These are phyloP conservation scores for Chiloscyllium punctatum DNA, from an alignment of 2,797 vertebrate species.

Conservation along the genomic window DNA sequence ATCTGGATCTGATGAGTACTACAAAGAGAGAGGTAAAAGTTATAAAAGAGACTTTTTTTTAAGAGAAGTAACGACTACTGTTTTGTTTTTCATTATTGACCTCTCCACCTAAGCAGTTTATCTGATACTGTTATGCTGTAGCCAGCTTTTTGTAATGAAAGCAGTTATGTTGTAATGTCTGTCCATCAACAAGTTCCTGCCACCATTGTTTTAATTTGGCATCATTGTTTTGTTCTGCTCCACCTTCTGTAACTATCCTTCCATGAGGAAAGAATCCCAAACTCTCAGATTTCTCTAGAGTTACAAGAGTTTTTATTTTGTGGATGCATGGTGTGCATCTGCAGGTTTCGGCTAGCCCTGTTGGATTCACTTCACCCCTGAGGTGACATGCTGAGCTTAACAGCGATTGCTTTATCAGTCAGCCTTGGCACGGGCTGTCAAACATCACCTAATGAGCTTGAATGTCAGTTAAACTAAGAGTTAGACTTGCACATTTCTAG, in stretches of 20 bases:
- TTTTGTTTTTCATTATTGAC: neutral
- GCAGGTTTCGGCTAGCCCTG: neutral
- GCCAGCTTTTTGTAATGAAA: neutral
- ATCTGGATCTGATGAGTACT: neutral
- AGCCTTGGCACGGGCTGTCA: neutral
- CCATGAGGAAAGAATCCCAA: neutral
- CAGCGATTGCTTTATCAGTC: neutral
- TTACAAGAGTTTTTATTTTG: neutral
- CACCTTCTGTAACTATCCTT: neutral
- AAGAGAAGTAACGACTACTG: neutral
- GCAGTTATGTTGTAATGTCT: neutral
- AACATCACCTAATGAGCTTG: neutral
- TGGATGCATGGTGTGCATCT: neutral
- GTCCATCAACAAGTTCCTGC: neutral
- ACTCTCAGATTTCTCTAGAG: neutral
- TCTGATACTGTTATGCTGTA: neutral
- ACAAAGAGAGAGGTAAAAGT: neutral
- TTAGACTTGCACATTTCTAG: neutral
- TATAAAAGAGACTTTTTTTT: neutral
- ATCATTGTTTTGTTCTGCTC: neutral
- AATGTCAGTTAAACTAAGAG: neutral
- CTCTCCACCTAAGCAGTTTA: neutral
- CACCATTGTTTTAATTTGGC: neutral
- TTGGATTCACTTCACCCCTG: conserved; percentile 8
- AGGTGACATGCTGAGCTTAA: neutral